Base-by-base conservation (phyloP, 2,113 vertebrate species). In the Myotis lucifugus region DNA sequence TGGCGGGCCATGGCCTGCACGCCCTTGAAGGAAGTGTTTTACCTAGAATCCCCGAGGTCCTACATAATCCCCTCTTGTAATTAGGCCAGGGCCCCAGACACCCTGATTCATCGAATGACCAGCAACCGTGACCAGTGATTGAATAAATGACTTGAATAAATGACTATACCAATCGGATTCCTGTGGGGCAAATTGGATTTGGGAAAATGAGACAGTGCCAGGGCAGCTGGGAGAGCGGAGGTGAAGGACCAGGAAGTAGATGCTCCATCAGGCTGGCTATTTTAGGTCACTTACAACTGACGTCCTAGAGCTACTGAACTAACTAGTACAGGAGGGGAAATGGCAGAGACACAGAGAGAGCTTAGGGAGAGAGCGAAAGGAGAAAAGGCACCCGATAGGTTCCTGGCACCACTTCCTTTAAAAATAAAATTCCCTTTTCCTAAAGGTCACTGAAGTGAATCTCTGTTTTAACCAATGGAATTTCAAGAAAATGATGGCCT, bases 291-390 rank as follows among this genome's bases (percentile, higher is more conserved):
- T 52, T 23, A 19, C 32, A n/a, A 52, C 19, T 21, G 48, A 50
- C 0, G 0, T 37, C 5, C 2, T 1, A n/a, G 69, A 82, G 66
- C 84, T 3, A 32, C 1, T 18, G 85, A 78, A 18, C 66, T 61
- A 61, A 61, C 56, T 40, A 27, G 15, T 7, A 5, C 42, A 32
- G 69, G 59, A 89, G 73, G n/a, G 66, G 42, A 34, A 18, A 32
- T 2, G 40, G 54, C 34, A 32, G 66, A 56, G 66, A 78, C 14
- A 8, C 27, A 40, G 64, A 56, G 11, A n/a, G 46, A 50, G 29
- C 8, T 6, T 5, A 0, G 37, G 27, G 23, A 46, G 2, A 32
- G 15, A 59, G 27, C 0, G 6, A 50, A 66, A 23, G 56, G 27
- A 56, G 46, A 18, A 85, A n/a, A 54, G 37, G 8, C 13, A 8